phyloP scores from a whole-genome alignment of 2,888 invertebrate genomes.

The Sipha maydis region DNA sequence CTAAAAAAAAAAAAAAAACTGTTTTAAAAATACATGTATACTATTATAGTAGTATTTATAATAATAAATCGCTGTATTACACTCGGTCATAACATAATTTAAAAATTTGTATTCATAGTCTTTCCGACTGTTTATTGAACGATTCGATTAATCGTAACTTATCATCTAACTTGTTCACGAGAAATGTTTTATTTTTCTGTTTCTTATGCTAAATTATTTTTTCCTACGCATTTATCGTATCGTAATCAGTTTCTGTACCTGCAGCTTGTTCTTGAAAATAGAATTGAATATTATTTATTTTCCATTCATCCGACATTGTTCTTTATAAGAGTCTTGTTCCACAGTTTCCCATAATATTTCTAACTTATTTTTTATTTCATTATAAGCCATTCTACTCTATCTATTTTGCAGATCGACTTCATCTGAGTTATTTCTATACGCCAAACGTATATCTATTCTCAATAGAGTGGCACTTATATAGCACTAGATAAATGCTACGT shows the following conservation, averaged over 20 bases:
- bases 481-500: not conserved
- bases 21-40: not conserved
- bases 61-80: not conserved
- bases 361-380: constrained; percentile 56
- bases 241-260: constrained; percentile 37
- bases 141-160: constrained; percentile 50
- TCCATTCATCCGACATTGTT: constrained; percentile 53
- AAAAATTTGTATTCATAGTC: constrained; percentile 30
- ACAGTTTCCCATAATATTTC: constrained; percentile 43
- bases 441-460: not conserved
- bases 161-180: constrained; percentile 36
- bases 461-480: not conserved
- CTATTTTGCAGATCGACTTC: constrained; percentile 27
- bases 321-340: constrained; percentile 54
- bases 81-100: constrained; percentile 15
- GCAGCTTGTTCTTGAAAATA: constrained; percentile 44
- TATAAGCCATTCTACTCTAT: constrained; percentile 23
- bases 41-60: not conserved
- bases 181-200: constrained; percentile 1
- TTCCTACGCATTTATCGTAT: constrained; percentile 42
- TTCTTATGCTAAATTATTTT: constrained; percentile 54
- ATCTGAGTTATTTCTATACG: constrained; percentile 1
- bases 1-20: not conserved
- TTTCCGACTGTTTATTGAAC: constrained; percentile 39
- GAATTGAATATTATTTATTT: constrained; percentile 57